phyloP scores from a whole-genome alignment of 2,797 vertebrate species.

The Acanthopagrus latus region DNA sequence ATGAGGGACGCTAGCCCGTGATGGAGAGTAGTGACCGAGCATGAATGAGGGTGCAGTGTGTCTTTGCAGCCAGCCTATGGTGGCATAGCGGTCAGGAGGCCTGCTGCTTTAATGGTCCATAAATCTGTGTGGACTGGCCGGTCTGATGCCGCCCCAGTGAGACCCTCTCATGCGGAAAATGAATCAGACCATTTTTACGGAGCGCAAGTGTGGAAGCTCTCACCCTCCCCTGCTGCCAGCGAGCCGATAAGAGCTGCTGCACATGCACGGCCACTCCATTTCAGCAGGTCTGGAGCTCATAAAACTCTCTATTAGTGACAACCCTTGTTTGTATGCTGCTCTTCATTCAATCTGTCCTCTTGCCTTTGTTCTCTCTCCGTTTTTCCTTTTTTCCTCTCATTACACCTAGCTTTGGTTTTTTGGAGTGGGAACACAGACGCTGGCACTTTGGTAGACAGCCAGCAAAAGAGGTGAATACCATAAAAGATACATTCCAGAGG shows the following conservation, averaged over 20 bases:
- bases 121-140: conserved; percentile 94
- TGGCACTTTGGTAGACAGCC: conserved; percentile 46
- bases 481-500: conserved; percentile 44
- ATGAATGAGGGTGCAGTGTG: conserved; percentile 80
- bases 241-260: conserved; percentile 90
- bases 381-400: conserved; percentile 32
- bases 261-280: conserved; percentile 86
- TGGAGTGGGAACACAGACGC: conserved; percentile 53
- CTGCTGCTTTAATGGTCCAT: conserved; percentile 97
- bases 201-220: conserved; percentile 83
- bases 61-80: conserved; percentile 75
- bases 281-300: conserved; percentile 88
- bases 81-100: conserved; percentile 88
- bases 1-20: conserved; percentile 68
- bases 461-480: conserved; percentile 42
- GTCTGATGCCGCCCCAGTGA: conserved; percentile 89
- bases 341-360: conserved; percentile 74
- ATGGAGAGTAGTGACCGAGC: conserved; percentile 68
- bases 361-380: conserved; percentile 58
- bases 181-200: conserved; percentile 94
- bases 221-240: conserved; percentile 85
- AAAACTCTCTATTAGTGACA: conserved; percentile 94
- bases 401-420: conserved; percentile 56
- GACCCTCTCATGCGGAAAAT: conserved; percentile 97
- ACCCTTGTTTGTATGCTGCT: conserved; percentile 90